Conservation (phyloP, 2,113 vertebrate species). For the Lophotis ruficrista region DNA sequence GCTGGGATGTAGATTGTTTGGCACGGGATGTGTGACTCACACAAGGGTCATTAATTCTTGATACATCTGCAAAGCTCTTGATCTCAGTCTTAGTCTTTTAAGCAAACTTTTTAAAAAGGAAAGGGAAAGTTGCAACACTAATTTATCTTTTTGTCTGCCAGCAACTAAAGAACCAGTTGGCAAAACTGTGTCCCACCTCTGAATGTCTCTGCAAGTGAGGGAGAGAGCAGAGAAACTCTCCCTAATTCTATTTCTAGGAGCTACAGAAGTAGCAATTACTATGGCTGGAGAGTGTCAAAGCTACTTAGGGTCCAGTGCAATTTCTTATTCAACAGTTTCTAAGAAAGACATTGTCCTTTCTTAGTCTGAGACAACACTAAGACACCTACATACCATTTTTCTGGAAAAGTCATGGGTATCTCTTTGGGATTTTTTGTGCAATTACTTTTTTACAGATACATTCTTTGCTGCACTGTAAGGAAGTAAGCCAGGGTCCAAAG, state of each 20-base stretch:
- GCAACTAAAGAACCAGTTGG: neutral
- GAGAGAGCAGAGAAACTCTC: neutral
- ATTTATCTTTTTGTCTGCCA: neutral
- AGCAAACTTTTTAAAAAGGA: neutral
- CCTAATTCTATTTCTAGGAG: neutral
- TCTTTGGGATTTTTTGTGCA: neutral
- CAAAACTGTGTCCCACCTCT: neutral
- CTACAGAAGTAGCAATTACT: neutral
- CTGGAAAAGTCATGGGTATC: neutral
- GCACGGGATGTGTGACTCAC: neutral
- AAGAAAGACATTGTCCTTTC: neutral
- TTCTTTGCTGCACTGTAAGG: neutral
- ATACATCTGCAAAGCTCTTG: conserved; percentile 25
- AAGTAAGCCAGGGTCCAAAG: neutral
- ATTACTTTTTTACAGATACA: neutral
- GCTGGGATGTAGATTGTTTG: conserved; percentile 21
- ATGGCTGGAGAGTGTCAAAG: neutral
- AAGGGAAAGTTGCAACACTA: neutral
- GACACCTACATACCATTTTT: neutral
- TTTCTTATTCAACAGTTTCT: neutral
- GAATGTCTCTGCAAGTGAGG: neutral
- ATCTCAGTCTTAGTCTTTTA: conserved; percentile 9
- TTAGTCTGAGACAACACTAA: neutral
- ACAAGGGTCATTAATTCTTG: conserved; percentile 52
- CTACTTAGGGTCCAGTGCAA: neutral